Evolutionary conservation across 2,797 vertebrate species (phyloP), one percentile per base, ranked within the genome.

Genomic region (Gallirallus australis): DNA sequence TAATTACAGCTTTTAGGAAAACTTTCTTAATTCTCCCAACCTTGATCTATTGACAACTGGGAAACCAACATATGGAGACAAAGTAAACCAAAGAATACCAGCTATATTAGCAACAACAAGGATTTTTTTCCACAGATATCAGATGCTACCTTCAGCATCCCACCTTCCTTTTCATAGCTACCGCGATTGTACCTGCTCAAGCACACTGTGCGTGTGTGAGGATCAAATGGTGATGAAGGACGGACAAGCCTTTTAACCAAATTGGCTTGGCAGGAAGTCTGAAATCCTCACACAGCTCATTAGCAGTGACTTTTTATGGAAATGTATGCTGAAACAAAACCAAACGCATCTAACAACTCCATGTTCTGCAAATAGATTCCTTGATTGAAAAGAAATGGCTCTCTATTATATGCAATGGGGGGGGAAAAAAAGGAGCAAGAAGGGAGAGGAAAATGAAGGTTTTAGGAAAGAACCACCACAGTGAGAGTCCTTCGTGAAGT

Each of bases 261-360:
- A 96, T 42, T 87, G 86, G 53, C 89, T 95, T 97, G 95, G 96
- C 96, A 94, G 52, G 3, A 24, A 33, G 64, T 27, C 73, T 60
- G 90, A 75, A 68, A 71, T 90, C 92, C 77, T 70, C 40, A 2
- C 76, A 39, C 91, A 83, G 91, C 94, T 97, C 96, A 93, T 96
- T 96, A 95, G 90, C 14, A 37, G 59, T 77, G 94, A 91, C 78
- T 94, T 93, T 93, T 94, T 86, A 83, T 94, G 94, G 88, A 81
- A 89, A 89, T 89, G 93, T 27, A 72, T 45, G 19, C 82, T 94
- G 93, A 93, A 91, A 85, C 88, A 76, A 89, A 94, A 73, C 93
- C 84, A 94, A 87, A 95, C 17, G 14, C 91, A 92, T 63, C 72
- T 65, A 89, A 79, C 69, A 45, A 69, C 81, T 28, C 25, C 60